Evolutionary conservation across 2,888 invertebrate species (phyloP), one percentile per base, ranked within the genome.

Genomic region (Zygaena filipendulae): DNA sequence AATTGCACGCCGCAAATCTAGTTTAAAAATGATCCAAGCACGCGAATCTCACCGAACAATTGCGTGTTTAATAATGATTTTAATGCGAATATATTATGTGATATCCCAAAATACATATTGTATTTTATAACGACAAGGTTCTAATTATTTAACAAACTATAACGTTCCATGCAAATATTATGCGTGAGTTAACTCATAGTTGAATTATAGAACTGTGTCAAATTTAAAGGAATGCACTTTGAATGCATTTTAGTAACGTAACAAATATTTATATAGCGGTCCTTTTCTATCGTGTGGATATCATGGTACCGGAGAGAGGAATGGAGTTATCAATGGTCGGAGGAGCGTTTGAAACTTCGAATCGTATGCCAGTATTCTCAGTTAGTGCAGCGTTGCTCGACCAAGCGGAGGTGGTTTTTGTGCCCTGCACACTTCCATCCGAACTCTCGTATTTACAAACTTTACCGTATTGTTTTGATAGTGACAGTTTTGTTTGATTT

Each of bases 361-460:
- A n/a, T n/a, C n/a, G n/a, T n/a, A n/a, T n/a, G n/a, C n/a, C n/a
- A n/a, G n/a, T n/a, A n/a, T n/a, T n/a, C 31, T 33, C 51, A 59
- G 60, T 66, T 44, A 48, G 56, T 68, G 62, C 59, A 62, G 62
- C 61, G 59, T 45, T n/a, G n/a, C 35, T 16, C 23, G 23, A 25
- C n/a, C n/a, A n/a, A 4, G 16, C 16, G 7, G 16, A 16, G 16
- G 16, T 16, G 16, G 16, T 7, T 4, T 7, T 16, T 7, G 16
- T 16, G 16, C 7, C 16, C n/a, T n/a, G n/a, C 5, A 16, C 16
- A 7, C 16, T 16, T 16, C n/a, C n/a, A 16, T 16, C 38, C 23
- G 35, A 53, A 42, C 52, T 59, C 58, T 57, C 69, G 72, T 72
- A 70, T 74, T 72, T 69, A 72, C 63, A 72, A 75, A 75, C 70